Evolutionary conservation across 2,888 invertebrate species (phyloP), one percentile per base, ranked within the genome.

Genomic region (Heliconius ethilla): DNA sequence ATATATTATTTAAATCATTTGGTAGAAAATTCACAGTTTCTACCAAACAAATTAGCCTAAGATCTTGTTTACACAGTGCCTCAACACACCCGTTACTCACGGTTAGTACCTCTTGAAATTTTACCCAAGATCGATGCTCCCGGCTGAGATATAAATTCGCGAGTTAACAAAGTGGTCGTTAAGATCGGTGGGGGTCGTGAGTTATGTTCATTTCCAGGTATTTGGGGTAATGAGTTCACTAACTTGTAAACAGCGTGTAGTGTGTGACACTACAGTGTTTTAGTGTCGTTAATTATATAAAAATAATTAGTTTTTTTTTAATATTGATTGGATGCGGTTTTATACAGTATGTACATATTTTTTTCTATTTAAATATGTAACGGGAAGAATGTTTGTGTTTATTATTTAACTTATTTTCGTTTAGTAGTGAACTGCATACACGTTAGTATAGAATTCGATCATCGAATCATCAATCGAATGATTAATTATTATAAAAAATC

Each of bases 191-290:
- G 27, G 27, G 63, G 63, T 63, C 85, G 85, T 90, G 88, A 91
- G 85, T 90, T 90, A 91, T 89, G 84, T 86, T 63, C n/a, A 62
- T 69, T 87, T 87, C 85, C 89, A 91, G 91, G 91, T 90, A 86
- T 87, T 85, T 86, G 89, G 3, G 89, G 89, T 90, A 91, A 91
- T 90, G 90, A 90, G 90, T 86, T 80, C 67, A 76, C 77, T 66
- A 74, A 79, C 85, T 86, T 88, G 89, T 90, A 90, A 89, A 90
- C 89, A 89, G 88, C 82, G 85, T 86, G 83, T 82, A 82, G 84
- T 84, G 81, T 82, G 82, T 81, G 81, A 70, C 82, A 82, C 87
- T 87, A 86, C 85, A 77, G 85, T 82, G 86, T 89, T 87, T 88
- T 2, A 15, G 63, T 27, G 11, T 11, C 10, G n/a, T 11, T 25